Conservation (phyloP, 2,888 invertebrate genomes). For the Tenthredo notha region DNA sequence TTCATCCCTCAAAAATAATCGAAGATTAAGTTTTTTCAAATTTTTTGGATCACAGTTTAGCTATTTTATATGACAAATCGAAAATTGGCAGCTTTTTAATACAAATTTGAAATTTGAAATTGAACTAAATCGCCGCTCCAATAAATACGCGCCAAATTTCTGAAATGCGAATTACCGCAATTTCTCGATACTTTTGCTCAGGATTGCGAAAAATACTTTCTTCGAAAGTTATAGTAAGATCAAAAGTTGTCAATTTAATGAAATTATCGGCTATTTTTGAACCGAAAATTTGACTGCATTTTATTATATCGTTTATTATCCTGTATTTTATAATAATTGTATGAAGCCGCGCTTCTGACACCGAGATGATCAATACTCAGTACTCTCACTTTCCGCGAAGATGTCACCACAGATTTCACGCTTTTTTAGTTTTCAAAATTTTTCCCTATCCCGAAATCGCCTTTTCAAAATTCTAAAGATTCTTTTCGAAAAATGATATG, state of each 20-base stretch:
- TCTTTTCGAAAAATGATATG: not conserved
- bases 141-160: not conserved
- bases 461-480: not conserved
- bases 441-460: not conserved
- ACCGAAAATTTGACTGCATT: not conserved
- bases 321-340: not conserved
- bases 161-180: not conserved
- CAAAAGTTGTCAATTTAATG: not conserved
- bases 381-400: not conserved
- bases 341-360: not conserved
- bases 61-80: not conserved
- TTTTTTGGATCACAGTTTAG: not conserved
- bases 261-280: not conserved
- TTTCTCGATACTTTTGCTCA: not conserved
- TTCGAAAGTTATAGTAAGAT: not conserved
- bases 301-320: not conserved
- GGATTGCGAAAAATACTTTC: not conserved
- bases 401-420: not conserved
- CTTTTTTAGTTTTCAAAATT: not conserved
- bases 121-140: not conserved
- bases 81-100: not conserved
- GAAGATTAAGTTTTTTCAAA: not conserved
- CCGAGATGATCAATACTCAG: conserved; percentile 9
- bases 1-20: not conserved
- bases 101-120: not conserved